Percentiles rank a stretch among this genome's conserved stretches.
These are phyloP conservation scores for Cheiracanthium punctorium DNA, from an alignment of 2,888 invertebrate genomes.

Conservation along the genomic window DNA sequence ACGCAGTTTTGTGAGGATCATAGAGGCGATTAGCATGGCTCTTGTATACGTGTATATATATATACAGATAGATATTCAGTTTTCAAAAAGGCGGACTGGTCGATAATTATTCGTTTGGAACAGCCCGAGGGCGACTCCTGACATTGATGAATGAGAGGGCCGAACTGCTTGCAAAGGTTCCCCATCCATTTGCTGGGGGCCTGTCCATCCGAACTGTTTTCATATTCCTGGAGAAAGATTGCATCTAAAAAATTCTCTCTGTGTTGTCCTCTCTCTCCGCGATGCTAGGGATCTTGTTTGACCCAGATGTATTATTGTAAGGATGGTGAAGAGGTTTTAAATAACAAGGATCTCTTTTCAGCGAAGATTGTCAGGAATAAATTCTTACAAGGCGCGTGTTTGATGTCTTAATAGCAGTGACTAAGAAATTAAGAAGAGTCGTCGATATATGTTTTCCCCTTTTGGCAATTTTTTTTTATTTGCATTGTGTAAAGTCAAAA, in stretches of 20 bases:
- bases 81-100: conserved; percentile 53
- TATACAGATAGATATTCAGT: conserved; percentile 27
- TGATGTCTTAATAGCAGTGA: conserved; percentile 4
- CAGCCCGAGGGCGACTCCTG: conserved; percentile 60
- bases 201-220: conserved; percentile 61
- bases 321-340: background rate
- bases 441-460: too few species aligned
- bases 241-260: conserved; percentile 36
- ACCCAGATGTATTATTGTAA: conserved; percentile 23
- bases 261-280: background rate
- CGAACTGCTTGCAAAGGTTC: conserved; percentile 57
- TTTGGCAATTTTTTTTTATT: too few species aligned
- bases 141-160: conserved; percentile 69
- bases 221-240: conserved; percentile 63
- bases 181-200: conserved; percentile 64
- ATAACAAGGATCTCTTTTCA: conserved; percentile 17
- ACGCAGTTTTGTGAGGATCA: conserved; percentile 9
- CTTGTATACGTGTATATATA: background rate
- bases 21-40: conserved; percentile 50
- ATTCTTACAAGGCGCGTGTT: conserved; percentile 7
- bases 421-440: too few species aligned
- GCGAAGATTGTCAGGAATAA: background rate
- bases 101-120: conserved; percentile 70
- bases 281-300: conserved; percentile 6
- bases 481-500: too few species aligned